phyloP scores from a whole-genome alignment of 2,888 invertebrate species.

The Junonia oenone region DNA sequence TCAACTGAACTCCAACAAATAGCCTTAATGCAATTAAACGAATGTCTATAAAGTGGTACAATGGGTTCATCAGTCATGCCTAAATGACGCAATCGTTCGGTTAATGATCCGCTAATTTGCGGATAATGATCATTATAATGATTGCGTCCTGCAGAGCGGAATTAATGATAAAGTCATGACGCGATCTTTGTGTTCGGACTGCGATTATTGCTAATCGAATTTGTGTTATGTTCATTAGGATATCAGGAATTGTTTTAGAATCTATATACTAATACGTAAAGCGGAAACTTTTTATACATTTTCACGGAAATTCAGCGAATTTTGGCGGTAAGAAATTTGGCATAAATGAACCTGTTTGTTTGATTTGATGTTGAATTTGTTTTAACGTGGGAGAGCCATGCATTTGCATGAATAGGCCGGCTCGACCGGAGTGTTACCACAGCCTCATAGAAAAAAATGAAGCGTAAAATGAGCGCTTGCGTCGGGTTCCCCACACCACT shows the following conservation, averaged over 20 bases:
- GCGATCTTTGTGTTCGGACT: neutral
- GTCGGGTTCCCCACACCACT: no score
- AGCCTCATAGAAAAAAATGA: no score
- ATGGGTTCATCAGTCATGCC: slow-evolving; percentile 20
- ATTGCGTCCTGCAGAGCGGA: slow-evolving; percentile 31
- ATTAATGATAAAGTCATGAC: slow-evolving; percentile 44
- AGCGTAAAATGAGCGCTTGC: no score
- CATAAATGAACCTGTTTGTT: no score
- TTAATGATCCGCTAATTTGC: slow-evolving; percentile 51
- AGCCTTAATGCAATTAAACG: neutral
- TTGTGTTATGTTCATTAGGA: neutral
- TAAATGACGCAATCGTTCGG: slow-evolving; percentile 48
- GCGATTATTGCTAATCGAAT: neutral
- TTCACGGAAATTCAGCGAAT: no score
- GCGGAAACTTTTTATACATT: no score
- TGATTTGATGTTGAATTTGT: no score
- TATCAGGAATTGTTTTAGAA: neutral
- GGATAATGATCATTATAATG: slow-evolving; percentile 54
- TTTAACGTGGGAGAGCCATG: no score
- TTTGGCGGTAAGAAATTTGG: no score
- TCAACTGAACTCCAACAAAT: neutral
- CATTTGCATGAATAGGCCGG: no score
- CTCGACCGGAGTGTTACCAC: no score
- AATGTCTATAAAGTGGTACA: slow-evolving; percentile 3
- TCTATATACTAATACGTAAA: no score